phyloP scores from a whole-genome alignment of 2,888 invertebrate species.

The Acanthosepion pharaonis region DNA sequence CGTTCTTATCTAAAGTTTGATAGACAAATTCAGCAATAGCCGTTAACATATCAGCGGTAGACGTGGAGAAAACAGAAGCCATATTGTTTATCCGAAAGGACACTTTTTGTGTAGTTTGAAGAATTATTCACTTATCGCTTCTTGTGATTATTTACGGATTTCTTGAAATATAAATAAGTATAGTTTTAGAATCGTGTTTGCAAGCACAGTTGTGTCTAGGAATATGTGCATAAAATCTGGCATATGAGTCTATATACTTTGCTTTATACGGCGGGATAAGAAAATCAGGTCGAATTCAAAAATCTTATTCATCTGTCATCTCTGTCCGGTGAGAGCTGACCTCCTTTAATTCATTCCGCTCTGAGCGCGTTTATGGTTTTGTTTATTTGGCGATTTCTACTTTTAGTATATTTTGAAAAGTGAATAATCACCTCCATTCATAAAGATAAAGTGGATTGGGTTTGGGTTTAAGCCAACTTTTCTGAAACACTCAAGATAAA shows the following conservation, averaged over 20 bases:
- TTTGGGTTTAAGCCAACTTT: not conserved
- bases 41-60: too few relatives aligned
- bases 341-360: not conserved
- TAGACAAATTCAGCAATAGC: too few relatives aligned
- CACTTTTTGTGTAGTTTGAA: not conserved
- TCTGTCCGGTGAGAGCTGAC: not conserved
- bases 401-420: not conserved
- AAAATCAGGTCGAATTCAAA: not conserved
- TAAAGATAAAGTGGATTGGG: not conserved
- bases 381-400: not conserved
- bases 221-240: not conserved
- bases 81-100: not conserved
- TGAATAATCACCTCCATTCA: not conserved
- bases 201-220: not conserved
- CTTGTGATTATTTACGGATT: not conserved
- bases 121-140: not conserved
- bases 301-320: not conserved
- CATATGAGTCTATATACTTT: not conserved
- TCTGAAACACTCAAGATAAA: not conserved
- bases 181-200: not conserved
- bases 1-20: too few relatives aligned
- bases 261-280: not conserved
- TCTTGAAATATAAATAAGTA: not conserved
- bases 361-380: not conserved
- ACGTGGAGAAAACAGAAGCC: too few relatives aligned